These are phyloP conservation scores for Drosophila pallidifrons DNA, from an alignment of 1,140 invertebrate species.

Conservation along the genomic window DNA sequence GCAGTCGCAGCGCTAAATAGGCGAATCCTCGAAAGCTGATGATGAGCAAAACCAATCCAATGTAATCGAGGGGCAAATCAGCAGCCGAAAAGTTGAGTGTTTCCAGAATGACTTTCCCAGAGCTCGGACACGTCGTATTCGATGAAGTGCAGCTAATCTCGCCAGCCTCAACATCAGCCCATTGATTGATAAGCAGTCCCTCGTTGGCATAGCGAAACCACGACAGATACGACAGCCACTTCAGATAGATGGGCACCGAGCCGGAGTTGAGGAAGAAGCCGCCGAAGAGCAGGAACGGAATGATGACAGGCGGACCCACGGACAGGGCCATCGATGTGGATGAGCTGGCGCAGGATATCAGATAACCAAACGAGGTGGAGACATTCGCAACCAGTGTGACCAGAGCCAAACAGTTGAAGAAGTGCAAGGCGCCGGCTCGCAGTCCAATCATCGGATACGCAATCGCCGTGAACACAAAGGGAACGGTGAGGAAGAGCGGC, in stretches of 20 bases:
- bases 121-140: constrained; percentile 90
- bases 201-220: constrained; percentile 98
- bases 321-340: constrained; percentile 94
- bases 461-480: constrained; percentile 93
- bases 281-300: constrained; percentile 97
- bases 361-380: constrained; percentile 96
- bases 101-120: constrained; percentile 91
- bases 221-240: constrained; percentile 96
- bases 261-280: constrained; percentile 97
- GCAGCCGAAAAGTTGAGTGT: constrained; percentile 92
- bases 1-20: constrained; percentile 90
- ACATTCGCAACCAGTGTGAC: constrained; percentile 95
- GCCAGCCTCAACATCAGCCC: constrained; percentile 89
- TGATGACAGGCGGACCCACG: constrained; percentile 95
- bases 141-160: constrained; percentile 89
- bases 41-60: constrained; percentile 89
- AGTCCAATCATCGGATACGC: constrained; percentile 95
- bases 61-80: constrained; percentile 90
- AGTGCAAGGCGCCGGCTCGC: constrained; percentile 89
- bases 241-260: constrained; percentile 95
- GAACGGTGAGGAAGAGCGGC: constrained; percentile 92
- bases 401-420: constrained; percentile 90
- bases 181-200: constrained; percentile 97
- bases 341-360: constrained; percentile 94
- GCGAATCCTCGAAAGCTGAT: constrained; percentile 91